Conservation (phyloP, 2,113 vertebrate genomes). For the Larimichthys polyactis region DNA sequence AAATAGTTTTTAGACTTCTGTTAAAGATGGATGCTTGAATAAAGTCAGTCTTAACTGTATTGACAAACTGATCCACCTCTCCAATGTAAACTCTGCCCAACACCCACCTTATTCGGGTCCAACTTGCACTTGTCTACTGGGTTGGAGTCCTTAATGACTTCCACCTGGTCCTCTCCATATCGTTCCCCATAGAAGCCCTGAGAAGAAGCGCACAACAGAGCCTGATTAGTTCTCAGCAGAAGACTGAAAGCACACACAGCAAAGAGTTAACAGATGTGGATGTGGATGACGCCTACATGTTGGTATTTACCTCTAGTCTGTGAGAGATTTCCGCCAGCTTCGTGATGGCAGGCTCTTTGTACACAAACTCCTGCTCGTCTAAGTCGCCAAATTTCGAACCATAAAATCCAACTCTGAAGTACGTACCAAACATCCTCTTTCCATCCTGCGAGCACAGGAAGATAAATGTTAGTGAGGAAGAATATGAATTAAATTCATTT, state of each 20-base stretch:
- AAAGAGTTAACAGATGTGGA: background rate
- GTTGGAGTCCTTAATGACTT: slow-evolving; percentile 99
- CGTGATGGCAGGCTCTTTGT: slow-evolving; percentile 98
- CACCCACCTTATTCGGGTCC: slow-evolving; percentile 93
- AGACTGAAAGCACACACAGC: background rate
- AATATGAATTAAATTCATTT: background rate
- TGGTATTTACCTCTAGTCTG: slow-evolving; percentile 91
- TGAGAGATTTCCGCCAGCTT: slow-evolving; percentile 98
- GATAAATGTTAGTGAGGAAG: slow-evolving; percentile 8
- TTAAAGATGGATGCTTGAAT: background rate
- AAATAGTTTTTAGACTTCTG: background rate
- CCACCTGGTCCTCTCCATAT: slow-evolving; percentile 96
- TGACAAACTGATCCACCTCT: background rate
- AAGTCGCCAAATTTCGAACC: slow-evolving; percentile 97
- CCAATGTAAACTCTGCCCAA: background rate
- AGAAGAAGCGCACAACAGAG: background rate
- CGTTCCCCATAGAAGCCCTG: slow-evolving; percentile 98
- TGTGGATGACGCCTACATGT: too few species aligned
- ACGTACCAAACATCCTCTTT: slow-evolving; percentile 99
- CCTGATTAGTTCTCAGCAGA: background rate
- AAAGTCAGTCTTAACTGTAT: background rate
- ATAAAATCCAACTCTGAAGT: slow-evolving; percentile 98
- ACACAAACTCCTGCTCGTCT: slow-evolving; percentile 99
- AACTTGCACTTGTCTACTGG: slow-evolving; percentile 99
- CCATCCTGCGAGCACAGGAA: slow-evolving; percentile 85